Base-by-base conservation (phyloP, 2,113 vertebrate species). In the Ailurus styani region DNA sequence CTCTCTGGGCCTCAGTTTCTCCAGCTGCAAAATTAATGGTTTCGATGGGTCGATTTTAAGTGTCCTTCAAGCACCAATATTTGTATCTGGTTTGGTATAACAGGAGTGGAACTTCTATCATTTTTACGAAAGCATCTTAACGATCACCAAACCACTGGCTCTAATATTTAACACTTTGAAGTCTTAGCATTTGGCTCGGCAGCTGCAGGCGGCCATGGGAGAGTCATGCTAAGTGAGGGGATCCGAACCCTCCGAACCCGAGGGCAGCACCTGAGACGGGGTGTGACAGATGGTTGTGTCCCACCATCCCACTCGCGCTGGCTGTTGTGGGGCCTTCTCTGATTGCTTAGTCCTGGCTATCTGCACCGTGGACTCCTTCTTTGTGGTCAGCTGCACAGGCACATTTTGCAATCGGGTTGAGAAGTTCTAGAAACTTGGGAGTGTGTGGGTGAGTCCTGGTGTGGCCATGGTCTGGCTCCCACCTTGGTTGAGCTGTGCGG, bases 1-100 rank as follows among this genome's bases (percentile, higher is more conserved):
- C 10, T 83, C 57, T 52, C 18, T 92, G 83, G 34, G 77, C 23
- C 42, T 95, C 86, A 50, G 55, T 96, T 87, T 91, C 52, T 29
- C n/a, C 20, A 94, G 42, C 29, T 90, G 68, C 9, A 45, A 92
- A 89, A 25, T n/a, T 57, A 52, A 60, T 78, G 42, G 15, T 62
- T 62, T 50, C 3, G 12, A 91, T 42, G 66, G 23, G 7, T 87
- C 37, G 45, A 95, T 95, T 21, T 37, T 89, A 40, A 90, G 91
- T 1, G 6, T 34, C 40, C n/a, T 78, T 31, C 25, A 60, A 88
- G 20, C 7, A 37, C 47, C 42, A 50, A 23, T 42, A 68, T 8
- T 42, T 27, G 17, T 34, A 50, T 25, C n/a, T 47, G 20, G 47
- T 79, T 83, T 90, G 18, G 40, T 40, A 1, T 50, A 66, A 87